phyloP scores from a whole-genome alignment of 2,888 invertebrate genomes.

The Acrocyrtus sp. region DNA sequence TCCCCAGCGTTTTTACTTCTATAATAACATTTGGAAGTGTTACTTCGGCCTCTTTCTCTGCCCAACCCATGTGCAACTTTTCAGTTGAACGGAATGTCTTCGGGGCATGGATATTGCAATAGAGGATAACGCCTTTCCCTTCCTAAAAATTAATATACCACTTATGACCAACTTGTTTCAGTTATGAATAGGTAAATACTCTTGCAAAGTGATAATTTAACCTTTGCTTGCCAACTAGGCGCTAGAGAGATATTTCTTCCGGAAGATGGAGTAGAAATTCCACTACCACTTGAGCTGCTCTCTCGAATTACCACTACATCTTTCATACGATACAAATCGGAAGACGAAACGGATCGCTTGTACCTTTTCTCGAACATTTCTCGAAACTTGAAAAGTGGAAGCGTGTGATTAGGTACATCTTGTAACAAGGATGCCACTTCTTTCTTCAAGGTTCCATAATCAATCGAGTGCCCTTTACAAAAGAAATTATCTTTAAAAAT shows the following conservation, averaged over 20 bases:
- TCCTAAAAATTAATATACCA: conserved; percentile 38
- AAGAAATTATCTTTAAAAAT: too few relatives aligned
- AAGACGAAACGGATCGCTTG: conserved; percentile 73
- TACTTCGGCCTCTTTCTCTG: conserved; percentile 76
- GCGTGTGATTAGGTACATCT: conserved; percentile 78
- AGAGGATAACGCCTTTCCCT: conserved; percentile 52
- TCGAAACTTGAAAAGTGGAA: conserved; percentile 84
- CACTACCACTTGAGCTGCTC: conserved; percentile 24
- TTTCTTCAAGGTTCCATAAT: conserved; percentile 54
- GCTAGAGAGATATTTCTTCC: conserved; percentile 56
- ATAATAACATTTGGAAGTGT: conserved; percentile 72
- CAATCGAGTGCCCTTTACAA: conserved; percentile 42
- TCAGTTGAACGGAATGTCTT: conserved; percentile 23
- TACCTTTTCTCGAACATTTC: conserved; percentile 85
- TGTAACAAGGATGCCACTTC: conserved; percentile 78
- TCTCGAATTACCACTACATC: conserved; percentile 73
- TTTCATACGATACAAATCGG: conserved; percentile 73
- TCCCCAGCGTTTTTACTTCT: conserved; percentile 73
- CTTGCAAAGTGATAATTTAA: neutral
- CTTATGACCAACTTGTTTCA: too few relatives aligned
- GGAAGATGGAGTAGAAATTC: conserved; percentile 29
- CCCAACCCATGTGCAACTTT: conserved; percentile 75
- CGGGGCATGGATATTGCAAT: conserved; percentile 57
- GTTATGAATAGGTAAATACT: neutral
- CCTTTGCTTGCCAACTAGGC: conserved; percentile 54